Percentiles rank a stretch among this genome's conserved stretches.
phyloP scores from a whole-genome alignment of 2,113 vertebrate species.

The Capreolus pygargus region DNA sequence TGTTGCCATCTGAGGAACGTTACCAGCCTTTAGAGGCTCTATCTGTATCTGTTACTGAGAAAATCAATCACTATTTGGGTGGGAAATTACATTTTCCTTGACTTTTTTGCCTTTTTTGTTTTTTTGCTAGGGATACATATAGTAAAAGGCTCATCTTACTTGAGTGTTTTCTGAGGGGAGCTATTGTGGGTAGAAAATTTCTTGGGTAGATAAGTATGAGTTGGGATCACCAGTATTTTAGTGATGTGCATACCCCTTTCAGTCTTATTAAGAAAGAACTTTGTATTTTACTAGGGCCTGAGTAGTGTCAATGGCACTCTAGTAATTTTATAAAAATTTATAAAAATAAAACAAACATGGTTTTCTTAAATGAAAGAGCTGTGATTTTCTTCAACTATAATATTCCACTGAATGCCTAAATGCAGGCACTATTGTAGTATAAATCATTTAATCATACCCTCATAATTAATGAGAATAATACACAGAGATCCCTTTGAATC shows the following conservation, averaged over 20 bases:
- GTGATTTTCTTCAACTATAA: background rate
- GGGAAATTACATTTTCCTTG: slow-evolving; percentile 40
- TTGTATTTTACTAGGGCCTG: background rate
- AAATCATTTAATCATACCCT: slow-evolving; percentile 14
- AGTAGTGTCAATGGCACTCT: background rate
- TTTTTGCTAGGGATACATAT: slow-evolving; percentile 55
- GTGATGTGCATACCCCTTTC: background rate
- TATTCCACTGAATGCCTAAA: background rate
- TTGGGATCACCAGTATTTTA: background rate
- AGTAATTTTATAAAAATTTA: background rate
- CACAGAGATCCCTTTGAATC: slow-evolving; percentile 23
- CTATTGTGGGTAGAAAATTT: slow-evolving; percentile 40
- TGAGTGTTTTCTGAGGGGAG: slow-evolving; percentile 40
- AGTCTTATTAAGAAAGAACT: background rate
- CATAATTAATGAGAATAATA: slow-evolving; percentile 13
- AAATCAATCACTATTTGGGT: background rate
- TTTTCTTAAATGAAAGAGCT: slow-evolving; percentile 30
- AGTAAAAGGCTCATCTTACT: slow-evolving; percentile 20
- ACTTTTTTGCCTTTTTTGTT: slow-evolving; percentile 41
- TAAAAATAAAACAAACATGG: background rate
- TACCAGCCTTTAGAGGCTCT: background rate
- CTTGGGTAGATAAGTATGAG: slow-evolving; percentile 18
- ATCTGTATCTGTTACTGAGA: background rate
- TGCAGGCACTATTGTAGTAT: background rate
- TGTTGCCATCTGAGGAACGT: background rate